These are phyloP conservation scores for Pocillopora verrucosa DNA, from an alignment of 64 coral and sea anemone genomes.

Conservation along the genomic window DNA sequence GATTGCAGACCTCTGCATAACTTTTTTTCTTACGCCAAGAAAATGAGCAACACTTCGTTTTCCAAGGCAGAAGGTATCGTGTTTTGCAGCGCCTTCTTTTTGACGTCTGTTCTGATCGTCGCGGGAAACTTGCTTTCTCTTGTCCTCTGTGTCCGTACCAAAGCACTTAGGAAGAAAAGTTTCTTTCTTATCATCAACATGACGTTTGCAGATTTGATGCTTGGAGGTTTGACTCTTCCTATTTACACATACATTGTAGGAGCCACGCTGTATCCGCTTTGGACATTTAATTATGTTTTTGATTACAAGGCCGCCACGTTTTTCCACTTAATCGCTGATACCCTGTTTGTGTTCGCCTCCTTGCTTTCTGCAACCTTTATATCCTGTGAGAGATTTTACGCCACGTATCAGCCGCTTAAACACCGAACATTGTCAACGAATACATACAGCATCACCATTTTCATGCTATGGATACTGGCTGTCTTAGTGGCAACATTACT, in stretches of 20 bases:
- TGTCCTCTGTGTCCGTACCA: not conserved
- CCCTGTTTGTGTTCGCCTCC: not conserved
- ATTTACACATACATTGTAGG: not conserved
- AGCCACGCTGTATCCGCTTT: not conserved
- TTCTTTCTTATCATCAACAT: not conserved
- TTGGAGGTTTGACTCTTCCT: not conserved
- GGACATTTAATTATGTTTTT: not conserved
- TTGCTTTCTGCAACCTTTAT: not conserved
- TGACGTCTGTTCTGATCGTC: not conserved
- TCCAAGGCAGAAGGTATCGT: not conserved
- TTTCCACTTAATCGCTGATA: not conserved
- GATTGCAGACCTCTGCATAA: too few species aligned
- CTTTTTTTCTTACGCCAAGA: too few species aligned
- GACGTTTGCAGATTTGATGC: not conserved
- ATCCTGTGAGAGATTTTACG: not conserved
- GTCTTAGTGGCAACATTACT: not conserved
- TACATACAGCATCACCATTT: not conserved
- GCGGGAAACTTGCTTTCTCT: not conserved
- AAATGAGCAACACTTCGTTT: not conserved
- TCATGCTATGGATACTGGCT: not conserved
- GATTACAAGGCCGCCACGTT: too few species aligned
- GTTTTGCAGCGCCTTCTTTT: not conserved
- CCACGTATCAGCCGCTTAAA: not conserved
- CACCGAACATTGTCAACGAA: not conserved
- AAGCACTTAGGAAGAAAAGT: not conserved